A percentile compares a stretch with the other conserved stretches of the same genome.
Evolutionary conservation across 2,797 vertebrate genomes (phyloP).

Genomic region (Emydoidea blandingii): DNA sequence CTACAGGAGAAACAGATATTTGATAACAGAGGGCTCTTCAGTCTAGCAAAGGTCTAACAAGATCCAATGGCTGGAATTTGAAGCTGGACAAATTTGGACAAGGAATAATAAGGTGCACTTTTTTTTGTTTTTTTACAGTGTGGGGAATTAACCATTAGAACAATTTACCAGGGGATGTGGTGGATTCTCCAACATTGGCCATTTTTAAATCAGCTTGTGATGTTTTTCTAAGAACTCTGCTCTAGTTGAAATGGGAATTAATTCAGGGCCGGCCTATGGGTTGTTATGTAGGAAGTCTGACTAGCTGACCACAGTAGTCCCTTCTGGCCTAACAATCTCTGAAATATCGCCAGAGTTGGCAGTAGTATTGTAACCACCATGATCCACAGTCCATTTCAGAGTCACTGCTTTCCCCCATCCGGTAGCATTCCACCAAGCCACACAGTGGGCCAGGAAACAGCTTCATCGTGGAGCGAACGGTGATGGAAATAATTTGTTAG

Average conservation of each 20-base stretch:
- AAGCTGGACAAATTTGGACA: not conserved
- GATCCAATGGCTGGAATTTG: not conserved
- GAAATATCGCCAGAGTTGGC: not conserved
- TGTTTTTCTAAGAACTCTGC: not conserved
- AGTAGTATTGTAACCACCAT: not conserved
- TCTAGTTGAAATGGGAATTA: not conserved
- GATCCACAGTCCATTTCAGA: not conserved
- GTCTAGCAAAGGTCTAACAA: not conserved
- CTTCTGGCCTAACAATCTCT: not conserved
- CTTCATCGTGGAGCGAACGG: not conserved
- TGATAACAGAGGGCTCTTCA: not conserved
- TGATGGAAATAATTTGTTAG: not conserved
- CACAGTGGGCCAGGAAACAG: not conserved
- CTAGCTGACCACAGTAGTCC: not conserved
- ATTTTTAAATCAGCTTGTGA: not conserved
- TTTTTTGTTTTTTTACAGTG: not conserved
- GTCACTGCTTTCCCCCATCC: not conserved
- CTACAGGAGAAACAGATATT: not conserved
- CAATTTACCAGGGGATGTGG: not conserved
- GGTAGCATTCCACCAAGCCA: not conserved
- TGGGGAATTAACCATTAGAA: not conserved
- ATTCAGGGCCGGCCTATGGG: not conserved
- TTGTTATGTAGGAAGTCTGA: not conserved
- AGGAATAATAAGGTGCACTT: not conserved
- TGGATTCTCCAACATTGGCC: not conserved